phyloP scores from a whole-genome alignment of 2,797 vertebrate genomes.

The Anas georgica region DNA sequence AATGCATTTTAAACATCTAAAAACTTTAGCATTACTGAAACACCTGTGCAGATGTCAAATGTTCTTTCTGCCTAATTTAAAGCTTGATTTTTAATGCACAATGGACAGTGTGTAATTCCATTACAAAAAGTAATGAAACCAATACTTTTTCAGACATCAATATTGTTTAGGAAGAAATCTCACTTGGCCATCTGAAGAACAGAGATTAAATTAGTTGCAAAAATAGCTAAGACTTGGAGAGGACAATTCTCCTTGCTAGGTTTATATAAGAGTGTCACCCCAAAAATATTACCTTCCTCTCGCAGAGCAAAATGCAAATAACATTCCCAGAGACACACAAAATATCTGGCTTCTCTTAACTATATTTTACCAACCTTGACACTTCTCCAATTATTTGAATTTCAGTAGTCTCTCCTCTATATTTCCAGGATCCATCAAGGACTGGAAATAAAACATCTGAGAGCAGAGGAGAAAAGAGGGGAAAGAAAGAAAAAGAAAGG shows the following conservation, averaged over 20 bases:
- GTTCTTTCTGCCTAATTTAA: slow-evolving; percentile 40
- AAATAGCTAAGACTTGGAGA: slow-evolving; percentile 1
- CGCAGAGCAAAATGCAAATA: slow-evolving; percentile 30
- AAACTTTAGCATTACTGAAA: neutral
- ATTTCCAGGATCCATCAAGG: neutral
- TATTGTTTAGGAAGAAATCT: slow-evolving; percentile 34
- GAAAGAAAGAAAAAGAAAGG: neutral
- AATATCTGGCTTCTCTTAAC: neutral
- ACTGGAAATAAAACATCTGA: slow-evolving; percentile 2
- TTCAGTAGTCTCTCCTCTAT: neutral
- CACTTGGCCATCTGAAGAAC: neutral
- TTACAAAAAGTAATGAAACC: slow-evolving; percentile 45
- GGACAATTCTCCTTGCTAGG: neutral
- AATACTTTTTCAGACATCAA: slow-evolving; percentile 14
- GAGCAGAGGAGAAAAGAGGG: neutral
- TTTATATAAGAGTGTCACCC: neutral
- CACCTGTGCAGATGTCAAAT: neutral
- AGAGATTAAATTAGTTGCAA: slow-evolving; percentile 31
- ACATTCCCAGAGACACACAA: neutral
- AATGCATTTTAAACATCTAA: slow-evolving; percentile 4
- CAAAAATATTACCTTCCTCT: neutral
- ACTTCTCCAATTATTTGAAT: neutral
- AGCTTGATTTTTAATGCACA: slow-evolving; percentile 27
- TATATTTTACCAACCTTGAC: slow-evolving; percentile 5
- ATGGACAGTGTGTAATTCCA: slow-evolving; percentile 5